Conservation (phyloP, 1,140 invertebrate genomes). For the Ceratosolen solmsi region DNA sequence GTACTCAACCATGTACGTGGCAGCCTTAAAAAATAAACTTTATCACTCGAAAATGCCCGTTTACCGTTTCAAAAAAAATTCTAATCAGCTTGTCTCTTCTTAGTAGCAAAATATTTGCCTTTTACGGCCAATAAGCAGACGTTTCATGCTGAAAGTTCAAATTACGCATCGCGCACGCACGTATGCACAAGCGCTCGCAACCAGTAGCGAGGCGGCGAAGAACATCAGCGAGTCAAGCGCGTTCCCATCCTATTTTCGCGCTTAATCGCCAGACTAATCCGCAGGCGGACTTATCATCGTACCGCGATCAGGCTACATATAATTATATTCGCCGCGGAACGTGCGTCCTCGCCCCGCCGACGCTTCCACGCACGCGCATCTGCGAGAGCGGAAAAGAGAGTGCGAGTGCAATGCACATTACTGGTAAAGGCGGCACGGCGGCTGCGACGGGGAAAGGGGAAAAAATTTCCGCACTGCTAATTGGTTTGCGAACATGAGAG, state of each 20-base stretch:
- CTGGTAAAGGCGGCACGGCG: not conserved
- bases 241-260: constrained; percentile 71
- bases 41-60: too few species aligned
- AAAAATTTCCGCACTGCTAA: constrained; percentile 52
- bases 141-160: not conserved
- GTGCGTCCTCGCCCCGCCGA: not conserved
- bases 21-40: too few species aligned
- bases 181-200: not conserved
- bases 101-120: not conserved
- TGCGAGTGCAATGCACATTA: not conserved
- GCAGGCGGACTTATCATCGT: constrained; percentile 49
- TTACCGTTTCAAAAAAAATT: too few species aligned
- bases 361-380: constrained; percentile 2
- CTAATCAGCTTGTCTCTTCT: too few species aligned
- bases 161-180: not conserved
- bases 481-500: not conserved
- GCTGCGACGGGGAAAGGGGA: not conserved
- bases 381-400: constrained; percentile 20
- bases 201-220: constrained; percentile 43
- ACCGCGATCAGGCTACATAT: constrained; percentile 12
- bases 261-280: constrained; percentile 69
- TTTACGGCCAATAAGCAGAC: not conserved
- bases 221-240: constrained; percentile 61
- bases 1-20: too few species aligned
- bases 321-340: constrained; percentile 38